A percentile compares a stretch with the other conserved stretches of the same genome.
phyloP scores from a whole-genome alignment of 92 coral and sea anemone species.

The Zoanthus solanderi region DNA sequence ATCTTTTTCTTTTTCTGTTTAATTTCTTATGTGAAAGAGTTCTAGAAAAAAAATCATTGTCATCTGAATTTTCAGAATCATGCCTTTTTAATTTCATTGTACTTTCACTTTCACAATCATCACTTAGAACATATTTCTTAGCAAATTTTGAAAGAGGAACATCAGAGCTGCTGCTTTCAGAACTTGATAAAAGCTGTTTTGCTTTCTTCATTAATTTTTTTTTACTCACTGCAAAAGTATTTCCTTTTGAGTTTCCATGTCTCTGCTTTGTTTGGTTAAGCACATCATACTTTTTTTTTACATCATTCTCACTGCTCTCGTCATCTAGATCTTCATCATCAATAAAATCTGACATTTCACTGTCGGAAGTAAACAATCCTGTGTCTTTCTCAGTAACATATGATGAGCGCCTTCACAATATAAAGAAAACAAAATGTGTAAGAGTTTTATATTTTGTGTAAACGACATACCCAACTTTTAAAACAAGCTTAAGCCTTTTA shows the following conservation, averaged over 20 bases:
- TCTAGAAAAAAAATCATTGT: background rate
- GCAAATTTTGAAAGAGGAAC: background rate
- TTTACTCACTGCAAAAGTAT: background rate
- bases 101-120: conserved; percentile 14
- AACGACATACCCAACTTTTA: too few species aligned
- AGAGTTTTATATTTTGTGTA: too few species aligned
- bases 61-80: conserved; percentile 8
- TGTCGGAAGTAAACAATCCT: conserved; percentile 65
- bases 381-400: conserved; percentile 84
- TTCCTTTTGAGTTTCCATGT: background rate
- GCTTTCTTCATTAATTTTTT: background rate
- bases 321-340: conserved; percentile 56
- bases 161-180: background rate
- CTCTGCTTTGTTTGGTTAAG: background rate
- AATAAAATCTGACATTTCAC: conserved; percentile 89
- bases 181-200: conserved; percentile 27
- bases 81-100: background rate
- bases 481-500: too few species aligned
- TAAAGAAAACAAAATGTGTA: too few species aligned
- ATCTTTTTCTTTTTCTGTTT: conserved; percentile 2
- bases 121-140: conserved; percentile 19
- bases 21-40: conserved; percentile 13
- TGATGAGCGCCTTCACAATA: conserved; percentile 61
- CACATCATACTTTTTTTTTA: conserved; percentile 11
- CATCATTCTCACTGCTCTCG: conserved; percentile 33